Conservation (phyloP, 2,113 vertebrate genomes). For the Monopterus albus region DNA sequence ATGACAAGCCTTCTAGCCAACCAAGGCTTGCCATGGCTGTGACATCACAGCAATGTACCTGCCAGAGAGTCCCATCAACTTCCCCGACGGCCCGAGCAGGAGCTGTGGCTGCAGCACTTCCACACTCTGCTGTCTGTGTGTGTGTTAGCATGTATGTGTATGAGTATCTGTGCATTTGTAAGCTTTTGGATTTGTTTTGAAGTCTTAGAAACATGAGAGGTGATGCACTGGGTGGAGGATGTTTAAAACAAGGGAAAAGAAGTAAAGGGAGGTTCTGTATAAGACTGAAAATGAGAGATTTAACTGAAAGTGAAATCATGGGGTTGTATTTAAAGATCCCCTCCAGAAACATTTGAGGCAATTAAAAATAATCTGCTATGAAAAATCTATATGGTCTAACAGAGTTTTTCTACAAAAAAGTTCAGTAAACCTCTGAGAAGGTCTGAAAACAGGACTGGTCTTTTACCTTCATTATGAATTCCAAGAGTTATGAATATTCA, state of each 20-base stretch:
- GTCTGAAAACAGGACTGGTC: too few relatives aligned
- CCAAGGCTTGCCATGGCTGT: conserved; percentile 68
- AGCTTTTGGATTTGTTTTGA: conserved; percentile 3
- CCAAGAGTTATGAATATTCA: too few relatives aligned
- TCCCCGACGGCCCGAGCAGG: conserved; percentile 53
- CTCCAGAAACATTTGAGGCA: too few relatives aligned
- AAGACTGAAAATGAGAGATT: conserved; percentile 14
- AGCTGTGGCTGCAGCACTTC: conserved; percentile 60
- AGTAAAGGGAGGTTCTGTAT: neutral
- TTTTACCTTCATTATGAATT: too few relatives aligned
- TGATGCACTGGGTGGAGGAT: neutral
- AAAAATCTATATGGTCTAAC: too few relatives aligned
- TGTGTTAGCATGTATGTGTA: conserved; percentile 26
- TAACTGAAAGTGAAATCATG: neutral
- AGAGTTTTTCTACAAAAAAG: too few relatives aligned
- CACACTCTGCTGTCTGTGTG: conserved; percentile 56
- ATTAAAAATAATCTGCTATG: too few relatives aligned
- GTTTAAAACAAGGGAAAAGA: conserved; percentile 20
- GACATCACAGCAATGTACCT: conserved; percentile 77
- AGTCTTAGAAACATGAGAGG: conserved; percentile 5
- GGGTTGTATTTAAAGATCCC: too few relatives aligned
- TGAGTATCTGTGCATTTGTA: neutral
- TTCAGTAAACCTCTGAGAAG: too few relatives aligned
- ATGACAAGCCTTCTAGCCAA: conserved; percentile 58
- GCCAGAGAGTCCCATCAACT: conserved; percentile 70